Base-by-base conservation (phyloP, 2,113 vertebrate species). In the Sterrhoptilus dennistouni region DNA sequence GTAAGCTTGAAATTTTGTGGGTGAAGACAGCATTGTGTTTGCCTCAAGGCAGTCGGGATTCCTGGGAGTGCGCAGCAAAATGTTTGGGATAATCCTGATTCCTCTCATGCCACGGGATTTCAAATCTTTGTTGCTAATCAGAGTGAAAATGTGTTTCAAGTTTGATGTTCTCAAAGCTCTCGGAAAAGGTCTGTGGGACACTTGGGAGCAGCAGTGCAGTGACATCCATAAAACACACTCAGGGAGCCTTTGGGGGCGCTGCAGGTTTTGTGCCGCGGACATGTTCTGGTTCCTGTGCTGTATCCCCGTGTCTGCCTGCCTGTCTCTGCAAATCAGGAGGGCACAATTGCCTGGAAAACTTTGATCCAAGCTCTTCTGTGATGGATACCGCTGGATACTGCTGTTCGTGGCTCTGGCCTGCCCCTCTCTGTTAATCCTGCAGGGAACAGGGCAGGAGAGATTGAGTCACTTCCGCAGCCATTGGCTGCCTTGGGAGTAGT, bases 231-330 rank as follows among this genome's bases (percentile, higher is more conserved):
- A 40, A 21, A 23, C 5, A 2, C 9, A 1, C 29, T 1, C 22
- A 8, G 29, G 0, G 36, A 71, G 63, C 22, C 57, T 22, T 29
- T 9, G 8, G 31, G 40, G 54, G 45, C 16, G 24, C 64, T 45
- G 35, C 6, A 10, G 57, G 2, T 52, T n/a, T 15, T 44, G 12
- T 36, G 23, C 31, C 12, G 1, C 0, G 0, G 29, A 2, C 13
- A 0, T 0, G 2, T 29, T 45, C 12, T 5, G 1, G 33, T 36
- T 28, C n/a, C 33, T 21, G 28, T 29, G 36, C 19, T 14, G 27
- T 20, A 18, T n/a, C n/a, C 72, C 31, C 3, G 1, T 11, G 50
- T 28, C 42, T 31, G 44, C 12, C 38, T 17, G 50, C 50, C 35
- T 29, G 14, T 18, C 36, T 42, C 28, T 80, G 53, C 53, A 8